Percentiles rank a stretch among this genome's conserved stretches.
Evolutionary conservation across 1,140 invertebrate genomes (phyloP).

Genomic region (Sycophaga agraensis): DNA sequence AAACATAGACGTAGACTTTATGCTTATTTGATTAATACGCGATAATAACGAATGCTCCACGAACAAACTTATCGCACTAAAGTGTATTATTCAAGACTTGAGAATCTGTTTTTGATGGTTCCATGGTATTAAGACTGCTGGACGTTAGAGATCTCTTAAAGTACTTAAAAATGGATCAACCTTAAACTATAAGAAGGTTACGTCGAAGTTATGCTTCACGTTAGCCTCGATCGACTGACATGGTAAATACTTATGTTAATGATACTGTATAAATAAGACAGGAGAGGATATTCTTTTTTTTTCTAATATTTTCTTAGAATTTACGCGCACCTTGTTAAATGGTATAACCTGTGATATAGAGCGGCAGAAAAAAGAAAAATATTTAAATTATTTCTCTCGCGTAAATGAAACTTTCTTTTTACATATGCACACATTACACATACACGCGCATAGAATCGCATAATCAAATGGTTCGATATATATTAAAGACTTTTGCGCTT

Average conservation of each 20-base stretch:
- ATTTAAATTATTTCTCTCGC: conserved; percentile 22
- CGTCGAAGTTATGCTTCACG: conserved; percentile 39
- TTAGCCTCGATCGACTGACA: conserved; percentile 37
- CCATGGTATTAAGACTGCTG: conserved; percentile 19
- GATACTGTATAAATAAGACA: conserved; percentile 22
- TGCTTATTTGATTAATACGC: too few relatives aligned
- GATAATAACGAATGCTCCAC: too few relatives aligned
- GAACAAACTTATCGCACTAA: too few relatives aligned
- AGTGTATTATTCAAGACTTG: too few relatives aligned
- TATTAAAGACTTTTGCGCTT: conserved; percentile 8
- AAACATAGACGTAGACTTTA: not conserved
- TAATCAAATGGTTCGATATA: conserved; percentile 4
- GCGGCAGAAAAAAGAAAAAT: conserved; percentile 33
- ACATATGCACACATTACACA: not conserved
- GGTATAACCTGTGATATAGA: conserved; percentile 57
- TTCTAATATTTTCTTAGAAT: conserved; percentile 32
- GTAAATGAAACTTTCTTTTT: conserved; percentile 14
- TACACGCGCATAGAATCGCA: not conserved
- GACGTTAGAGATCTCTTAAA: conserved; percentile 28
- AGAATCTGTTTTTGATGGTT: not conserved
- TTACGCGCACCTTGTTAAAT: conserved; percentile 47
- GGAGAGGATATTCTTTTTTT: conserved; percentile 21
- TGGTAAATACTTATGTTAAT: conserved; percentile 29
- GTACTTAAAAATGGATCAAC: conserved; percentile 26
- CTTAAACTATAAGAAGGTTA: conserved; percentile 20